A percentile compares a stretch with the other conserved stretches of the same genome.
These are phyloP conservation scores for Pipra filicauda DNA, from an alignment of 2,113 vertebrate species.

Conservation along the genomic window DNA sequence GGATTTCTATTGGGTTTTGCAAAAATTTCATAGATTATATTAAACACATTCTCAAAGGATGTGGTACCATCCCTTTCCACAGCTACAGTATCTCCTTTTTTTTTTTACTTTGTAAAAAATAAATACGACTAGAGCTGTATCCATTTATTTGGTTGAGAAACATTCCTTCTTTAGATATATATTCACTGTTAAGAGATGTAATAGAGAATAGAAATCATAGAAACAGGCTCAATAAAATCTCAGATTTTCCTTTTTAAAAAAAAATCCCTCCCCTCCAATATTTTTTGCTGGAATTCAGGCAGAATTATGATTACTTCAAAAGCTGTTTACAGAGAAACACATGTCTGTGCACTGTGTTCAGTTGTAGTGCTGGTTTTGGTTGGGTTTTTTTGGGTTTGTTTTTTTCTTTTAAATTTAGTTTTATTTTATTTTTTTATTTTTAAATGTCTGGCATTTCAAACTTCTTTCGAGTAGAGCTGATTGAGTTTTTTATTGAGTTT, in stretches of 20 bases:
- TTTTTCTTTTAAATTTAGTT: neutral
- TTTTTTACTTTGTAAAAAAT: neutral
- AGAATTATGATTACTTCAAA: neutral
- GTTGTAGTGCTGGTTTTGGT: neutral
- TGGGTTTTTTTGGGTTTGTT: no score
- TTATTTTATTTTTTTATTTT: neutral
- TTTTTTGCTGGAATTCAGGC: neutral
- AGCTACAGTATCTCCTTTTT: neutral
- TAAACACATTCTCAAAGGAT: neutral
- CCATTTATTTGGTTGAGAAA: neutral
- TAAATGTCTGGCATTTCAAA: neutral
- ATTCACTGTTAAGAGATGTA: neutral
- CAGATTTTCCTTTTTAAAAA: neutral
- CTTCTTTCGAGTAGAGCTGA: neutral
- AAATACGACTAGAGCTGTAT: neutral
- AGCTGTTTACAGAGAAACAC: neutral
- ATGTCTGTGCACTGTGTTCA: neutral
- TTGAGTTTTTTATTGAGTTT: neutral
- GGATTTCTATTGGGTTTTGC: neutral
- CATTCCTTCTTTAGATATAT: neutral
- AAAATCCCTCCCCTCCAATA: rapidly evolving
- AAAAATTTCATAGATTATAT: neutral
- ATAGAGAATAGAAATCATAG: neutral
- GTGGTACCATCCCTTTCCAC: neutral
- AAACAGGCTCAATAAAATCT: neutral